These are phyloP conservation scores for Sinhomidia bicolor DNA, from an alignment of 2,888 invertebrate genomes.

Conservation along the genomic window DNA sequence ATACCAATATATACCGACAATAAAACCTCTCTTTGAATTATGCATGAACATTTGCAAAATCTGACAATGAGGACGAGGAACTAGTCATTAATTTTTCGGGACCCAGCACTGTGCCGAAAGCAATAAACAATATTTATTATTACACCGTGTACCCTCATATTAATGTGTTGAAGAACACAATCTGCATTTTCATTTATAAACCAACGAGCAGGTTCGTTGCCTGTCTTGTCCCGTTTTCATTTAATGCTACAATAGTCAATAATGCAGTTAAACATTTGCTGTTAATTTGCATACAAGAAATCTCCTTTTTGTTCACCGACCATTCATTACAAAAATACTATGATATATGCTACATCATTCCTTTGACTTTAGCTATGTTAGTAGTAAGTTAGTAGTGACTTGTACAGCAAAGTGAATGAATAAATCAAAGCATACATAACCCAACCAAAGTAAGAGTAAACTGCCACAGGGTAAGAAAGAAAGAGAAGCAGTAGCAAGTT, in stretches of 20 bases:
- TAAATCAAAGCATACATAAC: not conserved
- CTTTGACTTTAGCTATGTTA: no score
- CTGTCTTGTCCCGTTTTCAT: not conserved
- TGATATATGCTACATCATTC: no score
- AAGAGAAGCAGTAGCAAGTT: not conserved
- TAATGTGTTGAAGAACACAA: not conserved
- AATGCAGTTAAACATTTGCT: not conserved
- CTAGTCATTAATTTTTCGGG: constrained; percentile 31
- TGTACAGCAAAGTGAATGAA: not conserved
- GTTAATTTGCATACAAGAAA: not conserved
- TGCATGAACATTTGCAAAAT: constrained; percentile 36
- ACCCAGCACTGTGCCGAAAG: not conserved
- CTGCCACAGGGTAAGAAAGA: constrained; percentile 4
- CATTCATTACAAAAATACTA: not conserved
- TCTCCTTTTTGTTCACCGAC: not conserved
- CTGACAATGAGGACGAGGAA: constrained; percentile 33
- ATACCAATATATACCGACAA: not conserved
- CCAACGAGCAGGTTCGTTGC: not conserved
- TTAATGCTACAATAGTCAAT: not conserved
- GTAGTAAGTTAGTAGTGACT: no score
- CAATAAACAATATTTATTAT: constrained; percentile 3
- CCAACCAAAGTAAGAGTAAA: constrained; percentile 19
- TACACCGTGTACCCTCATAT: no score
- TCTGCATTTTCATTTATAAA: not conserved
- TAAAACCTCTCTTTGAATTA: constrained; percentile 41